Conservation (phyloP, 2,113 vertebrate species). For the Labeo rohita region DNA sequence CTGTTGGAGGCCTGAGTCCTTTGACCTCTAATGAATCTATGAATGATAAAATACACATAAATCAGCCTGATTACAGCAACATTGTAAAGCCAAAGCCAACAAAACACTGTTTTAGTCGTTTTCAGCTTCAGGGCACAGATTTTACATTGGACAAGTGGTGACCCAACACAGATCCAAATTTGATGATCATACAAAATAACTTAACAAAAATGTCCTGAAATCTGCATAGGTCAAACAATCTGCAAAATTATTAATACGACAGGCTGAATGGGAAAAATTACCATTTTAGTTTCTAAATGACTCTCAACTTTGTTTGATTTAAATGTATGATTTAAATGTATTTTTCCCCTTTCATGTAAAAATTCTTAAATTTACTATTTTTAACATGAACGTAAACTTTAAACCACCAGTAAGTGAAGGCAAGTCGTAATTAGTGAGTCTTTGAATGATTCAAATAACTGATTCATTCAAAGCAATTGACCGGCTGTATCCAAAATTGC, state of each 20-base stretch:
- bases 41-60: slow-evolving; percentile 31
- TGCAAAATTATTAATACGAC: background rate
- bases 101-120: background rate
- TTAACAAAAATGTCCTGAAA: background rate
- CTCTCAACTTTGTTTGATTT: background rate
- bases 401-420: background rate
- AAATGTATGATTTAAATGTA: no score
- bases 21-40: slow-evolving; percentile 69
- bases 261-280: background rate
- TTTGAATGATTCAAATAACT: background rate
- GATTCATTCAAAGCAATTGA: no score
- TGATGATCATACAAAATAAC: background rate
- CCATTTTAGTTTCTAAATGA: background rate
- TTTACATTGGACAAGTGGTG: background rate
- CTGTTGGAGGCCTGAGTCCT: slow-evolving; percentile 69
- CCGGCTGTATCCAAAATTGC: no score
- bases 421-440: background rate
- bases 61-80: background rate
- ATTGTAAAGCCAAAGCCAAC: background rate
- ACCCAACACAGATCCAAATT: background rate
- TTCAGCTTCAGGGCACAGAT: background rate
- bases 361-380: no score
- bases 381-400: background rate
- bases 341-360: no score
- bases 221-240: background rate